Conservation (phyloP, 2,113 vertebrate genomes). For the Larimichthys crocea region DNA sequence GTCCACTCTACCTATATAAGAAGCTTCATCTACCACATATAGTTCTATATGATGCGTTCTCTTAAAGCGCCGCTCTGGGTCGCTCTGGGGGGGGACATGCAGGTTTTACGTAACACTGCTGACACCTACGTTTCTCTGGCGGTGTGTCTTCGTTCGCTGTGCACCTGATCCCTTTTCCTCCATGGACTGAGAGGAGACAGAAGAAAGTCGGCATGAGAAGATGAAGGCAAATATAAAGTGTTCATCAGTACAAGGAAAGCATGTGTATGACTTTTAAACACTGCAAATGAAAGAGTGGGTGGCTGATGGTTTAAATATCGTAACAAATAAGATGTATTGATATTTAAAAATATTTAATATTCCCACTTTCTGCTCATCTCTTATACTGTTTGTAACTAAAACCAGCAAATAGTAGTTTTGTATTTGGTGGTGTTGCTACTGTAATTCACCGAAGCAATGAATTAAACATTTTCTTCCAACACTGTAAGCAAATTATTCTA, state of each 20-base stretch:
- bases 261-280: background rate
- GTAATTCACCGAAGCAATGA: conserved; percentile 38
- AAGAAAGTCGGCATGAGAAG: conserved; percentile 18
- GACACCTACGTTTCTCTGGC: conserved; percentile 94
- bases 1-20: background rate
- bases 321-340: background rate
- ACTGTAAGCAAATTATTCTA: conserved; percentile 33
- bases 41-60: background rate
- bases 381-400: background rate
- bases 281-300: background rate
- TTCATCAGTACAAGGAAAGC: background rate
- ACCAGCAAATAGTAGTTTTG: background rate
- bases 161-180: conserved; percentile 96
- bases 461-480: conserved; percentile 38
- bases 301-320: background rate
- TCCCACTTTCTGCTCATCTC: background rate
- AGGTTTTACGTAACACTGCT: conserved; percentile 16
- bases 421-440: background rate
- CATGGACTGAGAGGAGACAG: conserved; percentile 87
- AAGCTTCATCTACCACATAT: background rate
- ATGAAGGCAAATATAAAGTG: background rate
- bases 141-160: conserved; percentile 94
- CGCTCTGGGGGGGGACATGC: background rate
- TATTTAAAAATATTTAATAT: background rate
- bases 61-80: background rate